Conservation (phyloP, 2,113 vertebrate species). For the Plotosus lineatus region DNA sequence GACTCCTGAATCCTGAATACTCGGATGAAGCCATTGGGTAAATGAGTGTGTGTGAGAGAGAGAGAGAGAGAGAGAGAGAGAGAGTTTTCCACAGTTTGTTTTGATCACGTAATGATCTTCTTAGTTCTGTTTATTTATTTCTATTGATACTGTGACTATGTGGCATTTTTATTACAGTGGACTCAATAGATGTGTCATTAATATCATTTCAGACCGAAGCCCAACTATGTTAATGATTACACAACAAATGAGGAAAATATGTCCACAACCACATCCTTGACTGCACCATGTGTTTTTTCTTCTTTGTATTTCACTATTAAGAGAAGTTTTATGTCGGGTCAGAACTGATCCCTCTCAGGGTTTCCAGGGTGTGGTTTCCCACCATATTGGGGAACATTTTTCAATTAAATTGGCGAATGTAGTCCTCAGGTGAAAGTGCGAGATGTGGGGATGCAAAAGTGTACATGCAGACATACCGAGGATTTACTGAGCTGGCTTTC, state of each 20-base stretch:
- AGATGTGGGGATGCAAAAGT: neutral
- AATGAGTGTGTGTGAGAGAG: too few relatives aligned
- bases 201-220: neutral
- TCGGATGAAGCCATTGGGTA: too few relatives aligned
- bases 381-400: neutral
- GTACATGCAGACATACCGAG: too few relatives aligned
- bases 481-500: too few relatives aligned
- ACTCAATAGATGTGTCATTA: neutral
- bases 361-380: neutral
- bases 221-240: neutral
- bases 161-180: neutral
- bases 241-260: neutral
- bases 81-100: too few relatives aligned
- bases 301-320: neutral
- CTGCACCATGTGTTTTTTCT: too few relatives aligned
- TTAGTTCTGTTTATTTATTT: too few relatives aligned
- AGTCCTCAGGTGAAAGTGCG: neutral
- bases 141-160: neutral
- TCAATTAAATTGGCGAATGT: too few relatives aligned
- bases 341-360: neutral
- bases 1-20: too few relatives aligned
- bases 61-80: too few relatives aligned
- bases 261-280: neutral
- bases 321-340: too few relatives aligned
- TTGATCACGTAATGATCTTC: too few relatives aligned